Conservation (phyloP, 2,113 vertebrate genomes). For the Archilochus colubris region DNA sequence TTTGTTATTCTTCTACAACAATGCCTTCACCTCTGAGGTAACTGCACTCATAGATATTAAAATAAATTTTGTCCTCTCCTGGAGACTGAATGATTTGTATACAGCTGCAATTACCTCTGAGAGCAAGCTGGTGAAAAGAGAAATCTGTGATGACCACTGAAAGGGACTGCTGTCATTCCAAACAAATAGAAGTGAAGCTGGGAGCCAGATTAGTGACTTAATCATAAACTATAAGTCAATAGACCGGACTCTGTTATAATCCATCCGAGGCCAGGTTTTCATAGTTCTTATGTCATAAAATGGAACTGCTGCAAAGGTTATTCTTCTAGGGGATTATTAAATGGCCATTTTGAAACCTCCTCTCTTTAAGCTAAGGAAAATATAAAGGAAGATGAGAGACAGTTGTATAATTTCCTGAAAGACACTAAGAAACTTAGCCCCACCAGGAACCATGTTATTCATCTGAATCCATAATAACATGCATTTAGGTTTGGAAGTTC, state of each 20-base stretch:
- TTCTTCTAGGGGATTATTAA: slow-evolving; percentile 46
- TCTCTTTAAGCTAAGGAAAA: slow-evolving; percentile 21
- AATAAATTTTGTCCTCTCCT: slow-evolving; percentile 50
- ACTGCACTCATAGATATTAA: slow-evolving; percentile 39
- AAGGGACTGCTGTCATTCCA: slow-evolving; percentile 50
- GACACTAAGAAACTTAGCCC: slow-evolving; percentile 14
- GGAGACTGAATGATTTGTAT: slow-evolving; percentile 32
- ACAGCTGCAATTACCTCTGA: slow-evolving; percentile 54
- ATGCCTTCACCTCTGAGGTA: slow-evolving; percentile 31
- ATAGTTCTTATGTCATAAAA: slow-evolving; percentile 34
- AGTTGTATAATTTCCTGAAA: slow-evolving; percentile 30
- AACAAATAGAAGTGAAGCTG: slow-evolving; percentile 64
- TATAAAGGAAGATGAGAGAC: background rate
- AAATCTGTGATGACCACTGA: slow-evolving; percentile 47
- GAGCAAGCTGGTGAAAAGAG: slow-evolving; percentile 52
- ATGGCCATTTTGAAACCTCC: slow-evolving; percentile 14
- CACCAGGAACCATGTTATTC: background rate
- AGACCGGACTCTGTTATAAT: slow-evolving; percentile 44
- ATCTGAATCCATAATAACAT: background rate
- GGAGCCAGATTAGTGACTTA: slow-evolving; percentile 62
- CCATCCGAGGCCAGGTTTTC: slow-evolving; percentile 48
- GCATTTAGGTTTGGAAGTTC: slow-evolving; percentile 50
- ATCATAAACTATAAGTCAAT: slow-evolving; percentile 45
- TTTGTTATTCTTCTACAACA: slow-evolving; percentile 47
- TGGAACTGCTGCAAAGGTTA: slow-evolving; percentile 29